phyloP scores from a whole-genome alignment of 2,113 vertebrate genomes.

The Eclectus roratus region DNA sequence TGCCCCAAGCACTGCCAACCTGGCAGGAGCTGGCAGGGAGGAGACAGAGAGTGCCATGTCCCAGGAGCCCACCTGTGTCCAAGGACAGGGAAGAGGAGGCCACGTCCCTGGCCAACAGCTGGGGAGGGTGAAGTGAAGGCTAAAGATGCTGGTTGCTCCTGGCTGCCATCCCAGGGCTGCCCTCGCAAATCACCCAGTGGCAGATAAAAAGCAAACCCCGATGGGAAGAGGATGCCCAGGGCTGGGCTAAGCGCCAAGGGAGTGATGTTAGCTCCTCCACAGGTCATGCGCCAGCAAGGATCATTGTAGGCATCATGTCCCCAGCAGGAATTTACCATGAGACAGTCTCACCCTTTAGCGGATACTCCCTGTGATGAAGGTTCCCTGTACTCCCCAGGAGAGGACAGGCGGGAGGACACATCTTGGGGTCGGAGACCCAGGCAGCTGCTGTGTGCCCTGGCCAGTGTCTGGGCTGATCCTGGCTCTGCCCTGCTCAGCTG shows the following conservation, averaged over 20 bases:
- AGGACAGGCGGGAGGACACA: neutral
- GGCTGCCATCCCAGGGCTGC: neutral
- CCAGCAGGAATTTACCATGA: neutral
- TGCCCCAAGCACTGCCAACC: neutral
- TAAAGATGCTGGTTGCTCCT: neutral
- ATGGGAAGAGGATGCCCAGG: neutral
- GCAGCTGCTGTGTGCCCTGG: rapidly evolving
- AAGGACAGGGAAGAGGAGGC: neutral
- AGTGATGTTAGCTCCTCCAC: neutral
- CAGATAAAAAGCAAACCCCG: neutral
- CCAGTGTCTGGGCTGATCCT: neutral
- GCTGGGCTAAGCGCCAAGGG: neutral
- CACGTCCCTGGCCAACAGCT: rapidly evolving
- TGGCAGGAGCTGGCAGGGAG: neutral
- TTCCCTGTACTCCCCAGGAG: neutral
- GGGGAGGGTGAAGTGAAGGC: neutral
- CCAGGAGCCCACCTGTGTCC: rapidly evolving
- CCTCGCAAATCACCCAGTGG: neutral
- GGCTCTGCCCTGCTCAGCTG: neutral
- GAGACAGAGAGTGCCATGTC: neutral
- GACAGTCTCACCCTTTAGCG: neutral
- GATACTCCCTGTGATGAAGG: neutral
- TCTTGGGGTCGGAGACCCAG: neutral
- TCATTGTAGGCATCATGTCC: neutral
- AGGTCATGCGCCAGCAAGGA: rapidly evolving